These are phyloP conservation scores for Hypomesus transpacificus DNA, from an alignment of 2,113 vertebrate species.

Conservation along the genomic window DNA sequence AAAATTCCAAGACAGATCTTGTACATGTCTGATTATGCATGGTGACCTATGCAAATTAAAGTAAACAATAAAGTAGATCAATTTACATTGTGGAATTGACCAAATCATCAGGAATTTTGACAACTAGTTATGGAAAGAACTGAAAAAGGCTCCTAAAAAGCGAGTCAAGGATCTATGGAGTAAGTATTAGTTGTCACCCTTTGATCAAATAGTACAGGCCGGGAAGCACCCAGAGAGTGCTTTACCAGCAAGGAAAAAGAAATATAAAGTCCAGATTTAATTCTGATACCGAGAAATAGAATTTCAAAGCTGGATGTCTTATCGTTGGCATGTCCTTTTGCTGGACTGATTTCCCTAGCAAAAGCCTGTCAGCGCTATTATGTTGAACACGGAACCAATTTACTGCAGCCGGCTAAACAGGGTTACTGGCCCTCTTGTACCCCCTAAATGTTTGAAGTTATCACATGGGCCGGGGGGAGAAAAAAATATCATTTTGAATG, in stretches of 20 bases:
- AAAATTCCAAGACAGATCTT: too few species aligned
- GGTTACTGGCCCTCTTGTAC: constrained; percentile 88
- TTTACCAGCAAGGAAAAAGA: constrained; percentile 89
- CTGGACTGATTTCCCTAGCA: constrained; percentile 99
- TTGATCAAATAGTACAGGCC: constrained; percentile 82
- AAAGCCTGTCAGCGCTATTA: constrained; percentile 99
- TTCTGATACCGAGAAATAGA: constrained; percentile 99
- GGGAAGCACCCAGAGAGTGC: constrained; percentile 81
- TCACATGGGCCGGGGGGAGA: constrained; percentile 62
- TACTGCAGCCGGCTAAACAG: constrained; percentile 96
- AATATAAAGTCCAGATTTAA: constrained; percentile 99
- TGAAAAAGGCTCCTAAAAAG: constrained; percentile 57
- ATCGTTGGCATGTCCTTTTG: constrained; percentile 95
- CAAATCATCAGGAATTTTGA: constrained; percentile 81
- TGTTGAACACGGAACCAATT: constrained; percentile 99
- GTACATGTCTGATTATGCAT: not conserved
- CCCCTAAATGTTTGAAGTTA: constrained; percentile 98
- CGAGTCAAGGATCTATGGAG: constrained; percentile 74
- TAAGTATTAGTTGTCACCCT: constrained; percentile 91
- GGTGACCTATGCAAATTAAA: not conserved
- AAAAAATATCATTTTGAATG: constrained; percentile 96
- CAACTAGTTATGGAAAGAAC: constrained; percentile 79
- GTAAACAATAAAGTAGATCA: constrained; percentile 21
- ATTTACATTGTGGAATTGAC: constrained; percentile 55
- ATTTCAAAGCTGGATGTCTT: constrained; percentile 99